Evolutionary conservation across 2,888 invertebrate species (phyloP).

Genomic region (Xestia xanthographa): DNA sequence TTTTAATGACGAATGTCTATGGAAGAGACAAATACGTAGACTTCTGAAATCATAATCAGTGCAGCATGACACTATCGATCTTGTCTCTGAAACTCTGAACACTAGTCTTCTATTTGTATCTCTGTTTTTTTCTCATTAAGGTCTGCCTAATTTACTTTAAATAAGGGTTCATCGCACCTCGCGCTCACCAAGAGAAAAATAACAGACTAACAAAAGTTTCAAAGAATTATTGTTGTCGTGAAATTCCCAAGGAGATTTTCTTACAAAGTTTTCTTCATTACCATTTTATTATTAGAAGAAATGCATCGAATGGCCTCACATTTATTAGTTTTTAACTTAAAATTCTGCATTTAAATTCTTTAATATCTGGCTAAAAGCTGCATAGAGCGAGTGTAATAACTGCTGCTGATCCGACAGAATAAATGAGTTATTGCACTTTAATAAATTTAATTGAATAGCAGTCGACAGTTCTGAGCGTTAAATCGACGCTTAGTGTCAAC

Average conservation of each 20-base stretch:
- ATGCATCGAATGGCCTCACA: conserved; percentile 12
- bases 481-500: conserved; percentile 34
- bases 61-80: neutral
- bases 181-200: neutral
- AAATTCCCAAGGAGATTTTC: conserved; percentile 12
- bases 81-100: neutral
- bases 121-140: neutral
- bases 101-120: neutral
- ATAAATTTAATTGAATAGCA: conserved; percentile 38
- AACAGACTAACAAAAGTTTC: conserved; percentile 5
- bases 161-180: conserved; percentile 5
- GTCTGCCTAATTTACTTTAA: neutral
- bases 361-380: conserved; percentile 41
- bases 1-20: too few relatives aligned
- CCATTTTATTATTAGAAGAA: conserved; percentile 49
- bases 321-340: conserved; percentile 24
- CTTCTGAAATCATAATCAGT: neutral
- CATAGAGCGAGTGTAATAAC: conserved; percentile 22
- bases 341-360: conserved; percentile 41
- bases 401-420: conserved; percentile 11
- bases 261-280: conserved; percentile 24
- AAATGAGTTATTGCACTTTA: conserved; percentile 45
- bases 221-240: conserved; percentile 4
- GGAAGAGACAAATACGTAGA: neutral
- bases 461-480: conserved; percentile 20